Evolutionary conservation across 2,888 invertebrate species (phyloP).

Genomic region (Onchidella celtica): DNA sequence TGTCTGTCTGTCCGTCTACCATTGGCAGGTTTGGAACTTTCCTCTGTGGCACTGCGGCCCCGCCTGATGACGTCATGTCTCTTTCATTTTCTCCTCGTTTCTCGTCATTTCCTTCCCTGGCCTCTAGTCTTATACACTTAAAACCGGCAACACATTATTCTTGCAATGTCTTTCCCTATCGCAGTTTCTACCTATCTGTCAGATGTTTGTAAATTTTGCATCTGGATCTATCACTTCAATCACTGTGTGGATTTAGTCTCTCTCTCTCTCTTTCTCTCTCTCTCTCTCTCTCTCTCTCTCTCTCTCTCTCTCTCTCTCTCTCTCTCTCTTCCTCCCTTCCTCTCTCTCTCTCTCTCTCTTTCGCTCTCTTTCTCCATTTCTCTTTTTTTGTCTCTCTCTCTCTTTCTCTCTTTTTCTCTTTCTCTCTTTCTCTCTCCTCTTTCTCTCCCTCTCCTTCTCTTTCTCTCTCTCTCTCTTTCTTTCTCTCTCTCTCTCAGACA

Average conservation of each 20-base stretch:
- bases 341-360: slow-evolving; percentile 16
- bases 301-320: slow-evolving; percentile 32
- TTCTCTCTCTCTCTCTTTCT: slow-evolving; percentile 5
- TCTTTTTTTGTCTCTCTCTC: background rate
- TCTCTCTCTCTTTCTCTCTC: background rate
- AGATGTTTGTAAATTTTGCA: too few species aligned
- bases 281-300: slow-evolving; percentile 15
- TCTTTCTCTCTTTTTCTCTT: background rate
- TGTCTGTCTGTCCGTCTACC: too few species aligned
- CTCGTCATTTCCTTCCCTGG: background rate
- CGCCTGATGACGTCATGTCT: too few species aligned
- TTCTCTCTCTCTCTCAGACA: background rate
- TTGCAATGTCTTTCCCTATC: too few species aligned
- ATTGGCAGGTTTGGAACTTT: too few species aligned
- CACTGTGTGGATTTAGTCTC: too few species aligned
- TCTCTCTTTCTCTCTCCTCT: background rate
- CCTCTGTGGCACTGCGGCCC: too few species aligned
- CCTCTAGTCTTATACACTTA: too few species aligned
- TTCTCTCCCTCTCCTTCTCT: slow-evolving; percentile 20
- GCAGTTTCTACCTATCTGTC: too few species aligned
- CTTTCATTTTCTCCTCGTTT: slow-evolving; percentile 12
- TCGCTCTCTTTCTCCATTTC: slow-evolving; percentile 3
- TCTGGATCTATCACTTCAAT: too few species aligned
- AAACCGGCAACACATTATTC: too few species aligned
- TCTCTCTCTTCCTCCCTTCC: slow-evolving; percentile 22